phyloP scores from a whole-genome alignment of 1,140 invertebrate genomes.

The Meloidogyne floridensis region DNA sequence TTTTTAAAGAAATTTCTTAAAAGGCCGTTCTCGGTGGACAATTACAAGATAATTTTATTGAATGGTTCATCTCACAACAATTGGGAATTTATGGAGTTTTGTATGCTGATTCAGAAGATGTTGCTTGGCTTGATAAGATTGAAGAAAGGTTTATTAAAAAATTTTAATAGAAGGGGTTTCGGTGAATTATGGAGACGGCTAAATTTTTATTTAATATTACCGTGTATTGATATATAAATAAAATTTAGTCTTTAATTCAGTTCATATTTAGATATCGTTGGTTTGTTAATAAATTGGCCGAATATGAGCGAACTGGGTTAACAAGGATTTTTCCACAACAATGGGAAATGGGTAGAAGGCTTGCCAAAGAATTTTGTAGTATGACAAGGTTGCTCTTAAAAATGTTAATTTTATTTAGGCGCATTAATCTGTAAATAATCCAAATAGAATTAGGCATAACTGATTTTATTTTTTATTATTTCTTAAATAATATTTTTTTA shows the following conservation, averaged over 20 bases:
- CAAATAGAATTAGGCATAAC: not conserved
- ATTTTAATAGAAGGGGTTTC: too few species aligned
- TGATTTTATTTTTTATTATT: not conserved
- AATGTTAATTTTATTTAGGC: slow-evolving; percentile 8
- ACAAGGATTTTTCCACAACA: slow-evolving; percentile 80
- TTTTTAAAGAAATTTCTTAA: not conserved
- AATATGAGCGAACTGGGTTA: slow-evolving; percentile 90
- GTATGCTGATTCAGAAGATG: slow-evolving; percentile 90
- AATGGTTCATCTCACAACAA: slow-evolving; percentile 88
- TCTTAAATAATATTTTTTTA: slow-evolving; percentile 17
- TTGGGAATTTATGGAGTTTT: slow-evolving; percentile 88
- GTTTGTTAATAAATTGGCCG: slow-evolving; percentile 92
- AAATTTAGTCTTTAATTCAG: not conserved
- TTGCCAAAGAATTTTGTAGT: slow-evolving; percentile 87
- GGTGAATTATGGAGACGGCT: too few species aligned
- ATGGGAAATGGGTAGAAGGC: slow-evolving; percentile 92
- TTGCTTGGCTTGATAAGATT: slow-evolving; percentile 87
- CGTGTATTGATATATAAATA: too few species aligned
- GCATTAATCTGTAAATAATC: not conserved
- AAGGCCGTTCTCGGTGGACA: slow-evolving; percentile 82
- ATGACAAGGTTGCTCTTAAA: slow-evolving; percentile 69
- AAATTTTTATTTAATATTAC: too few species aligned
- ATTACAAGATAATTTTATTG: slow-evolving; percentile 77
- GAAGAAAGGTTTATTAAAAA: slow-evolving; percentile 74
- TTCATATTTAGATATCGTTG: slow-evolving; percentile 71